Evolutionary conservation across 2,113 vertebrate species (phyloP).

Genomic region (Coracopsis vasa): DNA sequence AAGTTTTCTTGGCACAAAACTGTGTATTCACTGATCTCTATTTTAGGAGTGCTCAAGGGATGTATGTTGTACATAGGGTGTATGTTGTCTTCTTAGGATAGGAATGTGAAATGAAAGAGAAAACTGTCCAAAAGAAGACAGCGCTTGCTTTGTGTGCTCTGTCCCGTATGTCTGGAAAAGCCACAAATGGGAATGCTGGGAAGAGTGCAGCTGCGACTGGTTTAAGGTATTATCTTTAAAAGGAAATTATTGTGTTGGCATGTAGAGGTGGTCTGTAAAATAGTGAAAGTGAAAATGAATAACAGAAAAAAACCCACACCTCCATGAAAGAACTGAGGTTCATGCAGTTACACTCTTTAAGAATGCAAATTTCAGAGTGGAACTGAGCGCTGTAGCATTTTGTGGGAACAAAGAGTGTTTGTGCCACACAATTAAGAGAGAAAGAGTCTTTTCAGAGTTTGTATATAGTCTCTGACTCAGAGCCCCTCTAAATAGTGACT

Average conservation of each 20-base stretch:
- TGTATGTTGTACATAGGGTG: background rate
- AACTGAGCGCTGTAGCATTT: background rate
- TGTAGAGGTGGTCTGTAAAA: background rate
- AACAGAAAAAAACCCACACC: accelerated
- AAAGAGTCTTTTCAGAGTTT: background rate
- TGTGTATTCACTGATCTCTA: background rate
- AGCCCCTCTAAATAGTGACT: background rate
- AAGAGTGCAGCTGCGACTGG: background rate
- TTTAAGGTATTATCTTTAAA: background rate
- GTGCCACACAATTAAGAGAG: background rate
- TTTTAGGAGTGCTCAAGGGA: background rate
- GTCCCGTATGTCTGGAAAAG: background rate
- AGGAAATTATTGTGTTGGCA: background rate
- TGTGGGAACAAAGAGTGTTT: background rate
- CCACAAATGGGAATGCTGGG: background rate
- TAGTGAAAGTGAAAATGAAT: background rate
- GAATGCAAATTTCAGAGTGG: background rate
- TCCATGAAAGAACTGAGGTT: background rate
- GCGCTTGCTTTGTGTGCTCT: background rate
- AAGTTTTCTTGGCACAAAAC: background rate
- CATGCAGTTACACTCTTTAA: background rate
- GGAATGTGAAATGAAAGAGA: background rate
- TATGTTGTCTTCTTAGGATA: background rate
- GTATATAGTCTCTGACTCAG: background rate
- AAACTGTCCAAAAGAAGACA: background rate